phyloP scores from a whole-genome alignment of 2,113 vertebrate genomes.

The Cavia porcellus region DNA sequence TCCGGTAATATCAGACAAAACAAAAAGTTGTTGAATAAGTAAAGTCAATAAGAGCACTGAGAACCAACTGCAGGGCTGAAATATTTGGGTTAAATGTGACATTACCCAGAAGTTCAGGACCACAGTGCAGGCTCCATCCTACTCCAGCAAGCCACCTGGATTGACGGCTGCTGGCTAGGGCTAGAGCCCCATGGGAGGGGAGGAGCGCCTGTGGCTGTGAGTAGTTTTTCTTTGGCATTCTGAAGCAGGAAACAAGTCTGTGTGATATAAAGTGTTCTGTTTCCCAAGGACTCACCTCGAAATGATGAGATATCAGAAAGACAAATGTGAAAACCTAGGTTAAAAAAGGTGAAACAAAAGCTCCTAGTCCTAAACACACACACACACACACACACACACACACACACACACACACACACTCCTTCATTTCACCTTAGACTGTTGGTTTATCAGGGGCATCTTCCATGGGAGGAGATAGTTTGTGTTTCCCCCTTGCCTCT shows the following conservation, averaged over 20 bases:
- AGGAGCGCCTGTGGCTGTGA: not conserved
- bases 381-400: slow-evolving; percentile 37
- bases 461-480: slow-evolving; percentile 21
- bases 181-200: slow-evolving; percentile 60
- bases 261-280: slow-evolving; percentile 49
- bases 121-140: not conserved
- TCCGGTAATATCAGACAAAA: slow-evolving; percentile 74
- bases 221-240: slow-evolving; percentile 71
- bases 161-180: not conserved
- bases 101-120: slow-evolving; percentile 62
- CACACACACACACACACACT: not conserved
- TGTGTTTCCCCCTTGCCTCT: slow-evolving; percentile 20
- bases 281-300: slow-evolving; percentile 72
- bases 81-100: slow-evolving; percentile 65
- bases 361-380: not conserved
- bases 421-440: not conserved
- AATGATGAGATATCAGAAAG: slow-evolving; percentile 9
- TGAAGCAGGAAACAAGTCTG: slow-evolving; percentile 51
- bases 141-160: slow-evolving; percentile 60
- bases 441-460: slow-evolving; percentile 9
- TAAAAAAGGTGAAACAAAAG: slow-evolving; percentile 12
- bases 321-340: not conserved
- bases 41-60: slow-evolving; percentile 75
- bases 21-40: slow-evolving; percentile 80
- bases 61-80: slow-evolving; percentile 58